Conservation (phyloP, 2,113 vertebrate genomes). For the Piprites chloris region DNA sequence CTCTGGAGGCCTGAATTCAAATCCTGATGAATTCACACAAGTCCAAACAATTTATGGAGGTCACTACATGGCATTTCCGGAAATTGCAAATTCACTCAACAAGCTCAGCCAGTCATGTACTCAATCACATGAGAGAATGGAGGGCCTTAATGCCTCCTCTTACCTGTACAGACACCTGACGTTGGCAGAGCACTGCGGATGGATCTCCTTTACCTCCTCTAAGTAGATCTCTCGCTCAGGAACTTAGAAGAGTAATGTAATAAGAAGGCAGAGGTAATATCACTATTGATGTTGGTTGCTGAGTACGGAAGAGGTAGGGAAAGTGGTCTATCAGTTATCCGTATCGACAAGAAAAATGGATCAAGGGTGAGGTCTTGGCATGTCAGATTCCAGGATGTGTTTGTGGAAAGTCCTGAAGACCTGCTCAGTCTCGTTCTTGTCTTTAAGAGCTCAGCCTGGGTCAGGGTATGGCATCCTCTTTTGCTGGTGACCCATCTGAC, state of each 20-base stretch:
- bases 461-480: background rate
- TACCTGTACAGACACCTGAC: background rate
- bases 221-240: background rate
- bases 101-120: background rate
- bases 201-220: background rate
- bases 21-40: background rate
- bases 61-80: background rate
- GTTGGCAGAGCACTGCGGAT: background rate
- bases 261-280: background rate
- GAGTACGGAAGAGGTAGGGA: background rate
- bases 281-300: background rate
- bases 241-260: background rate
- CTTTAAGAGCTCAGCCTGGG: background rate
- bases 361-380: background rate
- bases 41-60: background rate
- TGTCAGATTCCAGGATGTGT: background rate
- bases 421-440: background rate
- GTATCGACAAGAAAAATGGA: background rate
- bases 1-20: background rate
- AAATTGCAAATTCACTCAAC: background rate
- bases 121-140: background rate
- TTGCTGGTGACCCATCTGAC: background rate
- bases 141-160: background rate
- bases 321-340: background rate
- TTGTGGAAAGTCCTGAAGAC: background rate